Conservation (phyloP, 2,113 vertebrate genomes). For the Heterocephalus glaber region DNA sequence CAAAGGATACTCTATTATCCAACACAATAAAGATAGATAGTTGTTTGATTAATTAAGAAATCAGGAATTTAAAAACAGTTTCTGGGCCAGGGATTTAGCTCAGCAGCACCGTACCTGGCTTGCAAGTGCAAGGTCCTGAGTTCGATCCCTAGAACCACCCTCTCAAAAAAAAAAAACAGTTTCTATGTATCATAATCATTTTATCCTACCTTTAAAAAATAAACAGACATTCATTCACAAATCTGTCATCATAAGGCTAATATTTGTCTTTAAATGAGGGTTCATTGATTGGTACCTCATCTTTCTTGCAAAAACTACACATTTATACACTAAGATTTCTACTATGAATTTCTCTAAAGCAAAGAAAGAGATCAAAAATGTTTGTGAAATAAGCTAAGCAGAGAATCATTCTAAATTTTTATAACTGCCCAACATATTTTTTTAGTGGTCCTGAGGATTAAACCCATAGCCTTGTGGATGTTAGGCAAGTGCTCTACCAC, state of each 20-base stretch:
- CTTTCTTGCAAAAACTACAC: slow-evolving; percentile 20
- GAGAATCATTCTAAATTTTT: slow-evolving; percentile 31
- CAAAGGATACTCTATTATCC: background rate
- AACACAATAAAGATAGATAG: background rate
- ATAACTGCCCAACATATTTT: background rate
- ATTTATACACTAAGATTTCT: background rate
- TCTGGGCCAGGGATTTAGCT: too few species aligned
- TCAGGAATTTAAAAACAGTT: background rate
- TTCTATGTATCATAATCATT: slow-evolving; percentile 23
- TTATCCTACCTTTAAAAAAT: slow-evolving; percentile 32
- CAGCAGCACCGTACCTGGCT: too few species aligned
- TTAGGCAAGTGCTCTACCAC: background rate
- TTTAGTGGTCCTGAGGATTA: background rate
- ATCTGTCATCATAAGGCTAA: background rate
- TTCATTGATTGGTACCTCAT: background rate
- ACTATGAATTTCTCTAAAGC: slow-evolving; percentile 26
- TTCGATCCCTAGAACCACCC: too few species aligned
- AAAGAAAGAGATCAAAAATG: slow-evolving; percentile 6
- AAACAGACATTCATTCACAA: background rate
- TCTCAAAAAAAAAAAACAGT: background rate
- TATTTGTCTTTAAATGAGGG: background rate
- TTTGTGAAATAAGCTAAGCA: background rate
- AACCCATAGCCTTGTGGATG: background rate
- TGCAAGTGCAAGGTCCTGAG: too few species aligned
- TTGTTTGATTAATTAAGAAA: background rate